These are phyloP conservation scores for Scaptodrosophila latifasciaeformis DNA, from an alignment of 2,888 invertebrate genomes.

Conservation along the genomic window DNA sequence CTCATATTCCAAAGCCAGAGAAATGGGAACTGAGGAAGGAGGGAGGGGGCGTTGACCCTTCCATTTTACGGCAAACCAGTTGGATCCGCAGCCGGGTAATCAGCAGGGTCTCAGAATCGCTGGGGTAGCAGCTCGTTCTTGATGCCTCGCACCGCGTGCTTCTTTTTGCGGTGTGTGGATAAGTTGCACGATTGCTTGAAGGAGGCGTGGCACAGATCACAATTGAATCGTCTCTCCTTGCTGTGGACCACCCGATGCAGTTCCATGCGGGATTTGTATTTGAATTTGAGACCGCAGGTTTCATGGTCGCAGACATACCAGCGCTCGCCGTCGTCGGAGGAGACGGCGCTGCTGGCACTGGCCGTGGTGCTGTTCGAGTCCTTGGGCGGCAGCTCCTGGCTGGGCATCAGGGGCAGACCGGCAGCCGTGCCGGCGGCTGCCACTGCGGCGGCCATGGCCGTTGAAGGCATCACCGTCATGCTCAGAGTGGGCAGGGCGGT, in stretches of 20 bases:
- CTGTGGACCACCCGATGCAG: conserved; percentile 71
- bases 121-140: conserved; percentile 56
- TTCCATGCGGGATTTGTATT: conserved; percentile 71
- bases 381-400: conserved; percentile 53
- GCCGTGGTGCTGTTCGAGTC: conserved; percentile 71
- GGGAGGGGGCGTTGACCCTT: no score
- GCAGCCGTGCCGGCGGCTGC: conserved; percentile 26
- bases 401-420: conserved; percentile 36
- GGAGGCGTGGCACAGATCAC: conserved; percentile 69
- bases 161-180: conserved; percentile 71
- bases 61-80: no score
- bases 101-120: conserved; percentile 57
- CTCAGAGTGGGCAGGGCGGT: conserved; percentile 39
- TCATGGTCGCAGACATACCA: conserved; percentile 70
- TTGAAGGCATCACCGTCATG: conserved; percentile 41
- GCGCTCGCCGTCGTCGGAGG: conserved; percentile 70
- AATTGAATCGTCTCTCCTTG: conserved; percentile 70
- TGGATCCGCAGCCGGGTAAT: no score
- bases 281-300: conserved; percentile 68
- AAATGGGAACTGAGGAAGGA: no score
- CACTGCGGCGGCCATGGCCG: conserved; percentile 32
- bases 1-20: no score
- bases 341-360: conserved; percentile 70
- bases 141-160: conserved; percentile 65
- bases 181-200: conserved; percentile 71